These are phyloP conservation scores for Diaperis boleti DNA, from an alignment of 2,888 invertebrate genomes.

Conservation along the genomic window DNA sequence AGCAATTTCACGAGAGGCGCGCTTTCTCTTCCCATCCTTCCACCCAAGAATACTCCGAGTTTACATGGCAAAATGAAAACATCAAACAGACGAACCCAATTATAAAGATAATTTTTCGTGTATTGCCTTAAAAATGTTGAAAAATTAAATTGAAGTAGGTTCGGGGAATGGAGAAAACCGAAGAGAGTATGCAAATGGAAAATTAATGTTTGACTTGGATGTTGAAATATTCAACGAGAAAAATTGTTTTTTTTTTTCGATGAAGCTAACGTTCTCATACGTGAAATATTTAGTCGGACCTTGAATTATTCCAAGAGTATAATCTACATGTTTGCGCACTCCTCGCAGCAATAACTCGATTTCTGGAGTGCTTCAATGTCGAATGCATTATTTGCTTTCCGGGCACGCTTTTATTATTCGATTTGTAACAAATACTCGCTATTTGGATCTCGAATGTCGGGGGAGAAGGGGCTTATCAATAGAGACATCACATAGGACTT, in stretches of 20 bases:
- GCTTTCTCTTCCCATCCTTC: constrained; percentile 36
- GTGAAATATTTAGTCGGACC: constrained; percentile 19
- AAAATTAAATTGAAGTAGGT: constrained; percentile 33
- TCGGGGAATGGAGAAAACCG: constrained; percentile 17
- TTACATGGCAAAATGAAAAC: constrained; percentile 41
- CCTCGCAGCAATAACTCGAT: constrained; percentile 19
- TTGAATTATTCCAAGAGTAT: constrained; percentile 22
- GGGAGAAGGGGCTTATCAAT: constrained; percentile 36
- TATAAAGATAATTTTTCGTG: constrained; percentile 42
- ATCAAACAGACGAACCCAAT: constrained; percentile 42
- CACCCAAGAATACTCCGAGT: constrained; percentile 28
- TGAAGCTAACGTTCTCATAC: constrained; percentile 3
- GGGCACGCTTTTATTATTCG: constrained; percentile 43
- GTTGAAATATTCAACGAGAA: constrained; percentile 32
- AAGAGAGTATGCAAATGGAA: constrained; percentile 24
- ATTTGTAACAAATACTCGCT: constrained; percentile 47
- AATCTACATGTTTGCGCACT: constrained; percentile 11
- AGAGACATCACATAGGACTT: constrained; percentile 26
- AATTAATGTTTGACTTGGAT: constrained; percentile 36
- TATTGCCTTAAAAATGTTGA: constrained; percentile 36
- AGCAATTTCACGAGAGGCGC: constrained; percentile 45
- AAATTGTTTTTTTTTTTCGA: constrained; percentile 1
- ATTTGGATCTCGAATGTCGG: constrained; percentile 19
- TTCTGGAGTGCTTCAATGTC: constrained; percentile 21
- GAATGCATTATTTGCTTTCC: constrained; percentile 40